Percentiles rank a stretch among this genome's conserved stretches.
These are phyloP conservation scores for Siniperca knerii DNA, from an alignment of 2,113 vertebrate genomes.

Conservation along the genomic window DNA sequence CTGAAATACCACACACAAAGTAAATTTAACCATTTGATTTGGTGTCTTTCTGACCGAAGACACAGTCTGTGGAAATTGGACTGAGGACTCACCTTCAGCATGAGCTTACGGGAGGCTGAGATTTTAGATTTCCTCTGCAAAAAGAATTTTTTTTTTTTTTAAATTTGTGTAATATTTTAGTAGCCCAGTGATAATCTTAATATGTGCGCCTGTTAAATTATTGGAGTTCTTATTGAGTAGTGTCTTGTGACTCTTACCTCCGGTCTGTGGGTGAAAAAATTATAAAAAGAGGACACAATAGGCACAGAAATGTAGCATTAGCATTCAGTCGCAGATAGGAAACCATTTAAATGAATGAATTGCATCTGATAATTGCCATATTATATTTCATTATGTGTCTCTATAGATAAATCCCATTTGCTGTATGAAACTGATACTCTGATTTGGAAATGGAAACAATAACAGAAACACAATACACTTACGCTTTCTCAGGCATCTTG, in stretches of 20 bases:
- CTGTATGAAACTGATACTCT: conserved; percentile 6
- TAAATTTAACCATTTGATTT: background rate
- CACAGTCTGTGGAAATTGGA: background rate
- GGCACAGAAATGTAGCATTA: background rate
- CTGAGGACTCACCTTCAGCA: conserved; percentile 88
- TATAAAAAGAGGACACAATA: background rate
- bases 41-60: background rate
- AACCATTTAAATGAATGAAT: background rate
- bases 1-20: conserved; percentile 71
- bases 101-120: conserved; percentile 94
- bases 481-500: conserved; percentile 85
- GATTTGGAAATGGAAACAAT: conserved; percentile 52
- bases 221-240: background rate
- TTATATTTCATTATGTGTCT: conserved; percentile 2
- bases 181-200: background rate
- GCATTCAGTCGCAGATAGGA: background rate
- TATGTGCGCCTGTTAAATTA: background rate
- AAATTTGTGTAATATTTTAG: background rate
- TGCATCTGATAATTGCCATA: background rate
- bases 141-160: background rate
- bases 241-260: conserved; percentile 74
- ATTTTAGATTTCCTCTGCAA: conserved; percentile 94
- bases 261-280: conserved; percentile 60
- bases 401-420: conserved; percentile 47
- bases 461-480: conserved; percentile 71